Conservation (phyloP, 2,113 vertebrate species). For the Ammospiza caudacuta region DNA sequence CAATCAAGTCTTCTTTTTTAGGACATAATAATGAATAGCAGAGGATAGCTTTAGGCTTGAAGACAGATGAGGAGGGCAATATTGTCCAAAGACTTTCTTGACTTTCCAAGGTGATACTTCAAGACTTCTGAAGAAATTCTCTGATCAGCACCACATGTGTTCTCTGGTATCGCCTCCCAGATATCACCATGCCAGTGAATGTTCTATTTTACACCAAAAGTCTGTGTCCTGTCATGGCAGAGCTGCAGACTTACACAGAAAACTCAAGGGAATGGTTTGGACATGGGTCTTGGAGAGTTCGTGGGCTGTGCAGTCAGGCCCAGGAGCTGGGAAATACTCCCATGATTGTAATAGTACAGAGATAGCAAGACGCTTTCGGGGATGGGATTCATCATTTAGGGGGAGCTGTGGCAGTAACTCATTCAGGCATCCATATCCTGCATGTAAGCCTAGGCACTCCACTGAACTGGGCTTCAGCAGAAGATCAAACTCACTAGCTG, state of each 20-base stretch:
- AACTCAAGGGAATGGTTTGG: neutral
- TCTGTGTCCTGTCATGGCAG: neutral
- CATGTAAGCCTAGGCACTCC: neutral
- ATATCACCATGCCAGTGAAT: neutral
- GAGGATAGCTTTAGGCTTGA: neutral
- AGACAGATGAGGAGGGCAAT: neutral
- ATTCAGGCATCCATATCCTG: neutral
- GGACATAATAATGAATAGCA: neutral
- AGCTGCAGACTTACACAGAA: neutral
- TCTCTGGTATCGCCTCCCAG: neutral
- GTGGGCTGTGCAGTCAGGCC: neutral
- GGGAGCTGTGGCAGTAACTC: neutral
- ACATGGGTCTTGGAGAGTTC: neutral
- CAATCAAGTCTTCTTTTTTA: neutral
- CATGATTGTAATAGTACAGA: neutral
- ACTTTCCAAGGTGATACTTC: neutral
- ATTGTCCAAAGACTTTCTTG: neutral
- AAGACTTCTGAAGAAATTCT: neutral
- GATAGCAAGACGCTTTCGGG: neutral
- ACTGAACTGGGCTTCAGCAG: neutral
- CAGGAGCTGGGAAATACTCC: neutral
- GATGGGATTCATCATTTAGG: neutral
- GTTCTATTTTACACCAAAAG: neutral
- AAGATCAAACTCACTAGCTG: neutral
- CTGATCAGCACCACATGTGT: neutral